Evolutionary conservation across 2,113 vertebrate species (phyloP), one percentile per base, ranked within the genome.

Genomic region (Glareola pratincola): DNA sequence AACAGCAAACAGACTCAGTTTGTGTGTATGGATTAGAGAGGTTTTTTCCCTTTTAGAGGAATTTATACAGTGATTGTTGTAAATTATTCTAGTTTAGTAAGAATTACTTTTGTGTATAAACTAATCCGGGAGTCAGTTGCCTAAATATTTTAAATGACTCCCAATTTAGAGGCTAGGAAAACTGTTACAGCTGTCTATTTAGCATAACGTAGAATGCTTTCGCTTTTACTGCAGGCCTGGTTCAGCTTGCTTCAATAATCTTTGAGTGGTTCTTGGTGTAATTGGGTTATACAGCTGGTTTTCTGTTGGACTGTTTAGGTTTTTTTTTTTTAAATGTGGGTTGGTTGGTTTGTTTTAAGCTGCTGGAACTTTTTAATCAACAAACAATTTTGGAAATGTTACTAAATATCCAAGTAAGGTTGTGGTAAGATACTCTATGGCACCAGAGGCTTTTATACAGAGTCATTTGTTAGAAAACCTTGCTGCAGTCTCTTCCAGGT

Each of bases 301-400:
- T 90, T 95, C 62, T 88, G 37, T 93, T 69, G 21, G 24, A 41
- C 41, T 41, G 10, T 10, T 68, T 53, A 9, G 39, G 39, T 39
- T 7, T 27, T 66, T 56, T 66, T 56, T 48, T 23, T 30, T 36
- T 21, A 71, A 85, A 82, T 29, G 12, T 24, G 37, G 36, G 21
- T 43, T 59, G 27, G 63, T 23, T 56, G 92, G 94, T 96, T 89
- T 96, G 93, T 89, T 90, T 90, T 71, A 94, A 92, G 62, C 53
- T 93, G 73, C 39, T 88, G 45, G 77, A 93, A 94, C n/a, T 93
- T 92, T 86, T 34, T 23, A 5, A 73, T 71, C 12, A 74, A 48
- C 39, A 81, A 73, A 53, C 16, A 29, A 85, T 87, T 91, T 89
- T 57, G 94, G 87, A 88, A 94, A 82, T 86, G 75, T 60, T 62